These are phyloP conservation scores for Manis pentadactyla DNA, from an alignment of 2,797 vertebrate genomes.

Conservation along the genomic window DNA sequence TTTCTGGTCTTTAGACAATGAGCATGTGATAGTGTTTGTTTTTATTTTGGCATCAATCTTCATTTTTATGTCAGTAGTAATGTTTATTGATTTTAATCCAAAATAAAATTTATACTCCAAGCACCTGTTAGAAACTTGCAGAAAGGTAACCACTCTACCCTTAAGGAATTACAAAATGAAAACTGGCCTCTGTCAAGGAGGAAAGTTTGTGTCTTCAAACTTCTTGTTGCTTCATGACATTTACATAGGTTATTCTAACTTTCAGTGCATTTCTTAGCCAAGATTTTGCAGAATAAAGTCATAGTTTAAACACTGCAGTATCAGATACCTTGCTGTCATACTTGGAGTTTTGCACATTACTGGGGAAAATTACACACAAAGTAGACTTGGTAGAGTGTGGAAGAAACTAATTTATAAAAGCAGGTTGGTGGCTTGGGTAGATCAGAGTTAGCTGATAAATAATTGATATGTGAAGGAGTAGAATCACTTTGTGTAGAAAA, in stretches of 20 bases:
- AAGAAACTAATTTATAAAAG: neutral
- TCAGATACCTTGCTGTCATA: neutral
- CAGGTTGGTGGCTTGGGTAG: neutral
- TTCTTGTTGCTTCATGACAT: neutral
- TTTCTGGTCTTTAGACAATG: neutral
- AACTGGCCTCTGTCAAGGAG: neutral
- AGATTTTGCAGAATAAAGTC: neutral
- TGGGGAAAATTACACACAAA: neutral
- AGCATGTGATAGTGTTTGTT: neutral
- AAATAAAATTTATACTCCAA: neutral
- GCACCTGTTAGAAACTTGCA: neutral
- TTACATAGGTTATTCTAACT: neutral
- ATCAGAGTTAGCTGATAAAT: neutral
- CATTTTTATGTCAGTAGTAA: neutral
- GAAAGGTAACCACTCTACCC: neutral
- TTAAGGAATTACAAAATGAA: neutral
- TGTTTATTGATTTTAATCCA: neutral
- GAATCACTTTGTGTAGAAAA: neutral
- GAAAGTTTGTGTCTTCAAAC: neutral
- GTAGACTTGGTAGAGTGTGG: neutral
- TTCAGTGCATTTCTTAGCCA: neutral
- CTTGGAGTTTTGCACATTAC: neutral
- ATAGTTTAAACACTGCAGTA: neutral
- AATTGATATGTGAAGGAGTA: neutral
- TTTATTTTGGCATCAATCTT: neutral